Base-by-base conservation (phyloP, 2,113 vertebrate species). In the Pachycephala philippinensis region DNA sequence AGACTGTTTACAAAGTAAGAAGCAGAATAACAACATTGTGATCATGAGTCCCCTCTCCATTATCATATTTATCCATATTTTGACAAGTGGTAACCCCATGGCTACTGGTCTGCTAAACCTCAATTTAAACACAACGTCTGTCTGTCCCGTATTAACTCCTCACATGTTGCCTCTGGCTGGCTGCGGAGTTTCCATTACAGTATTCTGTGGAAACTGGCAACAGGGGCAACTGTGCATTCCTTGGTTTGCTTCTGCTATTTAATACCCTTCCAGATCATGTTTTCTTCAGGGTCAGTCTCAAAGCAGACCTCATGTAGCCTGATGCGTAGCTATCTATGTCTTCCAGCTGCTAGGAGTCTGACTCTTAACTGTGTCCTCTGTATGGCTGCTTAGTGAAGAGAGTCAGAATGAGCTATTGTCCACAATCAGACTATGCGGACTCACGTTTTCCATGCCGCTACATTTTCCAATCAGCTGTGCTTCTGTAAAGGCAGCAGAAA, bases 1-100 rank as follows among this genome's bases (percentile, higher is more conserved):
- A 14, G 13, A 76, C 40, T 53, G 6, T 70, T 87, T 44, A 63
- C 50, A 61, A 77, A 49, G 27, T 35, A 83, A 40, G 16, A 9
- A 69, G 39, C 30, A 68, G 10, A 69, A 21, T 15, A 60, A 61
- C 18, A 68, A 54, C n/a, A 69, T 1, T 8, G 27, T 37, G 10
- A 14, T 45, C 10, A 11, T 8, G 3, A 49, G 11, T 40, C 3
- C 10, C 10, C 18, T 60, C 31, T 37, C 7, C 8, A 21, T 63
- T 59, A 61, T 10, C 1, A 2, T 14, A 42, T n/a, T 53, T 40
- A 68, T 35, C 17, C 0, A 0, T 27, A 39, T 63, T 85, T 50
- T 63, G 13, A 72, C 27, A 88, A 64, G 14, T 19, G 27, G 23
- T 44, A 86, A 52, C 1, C 17, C n/a, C 17, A 22, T 15, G 26